Evolutionary conservation across 2,888 invertebrate genomes (phyloP).

Genomic region (Athalia cordata): DNA sequence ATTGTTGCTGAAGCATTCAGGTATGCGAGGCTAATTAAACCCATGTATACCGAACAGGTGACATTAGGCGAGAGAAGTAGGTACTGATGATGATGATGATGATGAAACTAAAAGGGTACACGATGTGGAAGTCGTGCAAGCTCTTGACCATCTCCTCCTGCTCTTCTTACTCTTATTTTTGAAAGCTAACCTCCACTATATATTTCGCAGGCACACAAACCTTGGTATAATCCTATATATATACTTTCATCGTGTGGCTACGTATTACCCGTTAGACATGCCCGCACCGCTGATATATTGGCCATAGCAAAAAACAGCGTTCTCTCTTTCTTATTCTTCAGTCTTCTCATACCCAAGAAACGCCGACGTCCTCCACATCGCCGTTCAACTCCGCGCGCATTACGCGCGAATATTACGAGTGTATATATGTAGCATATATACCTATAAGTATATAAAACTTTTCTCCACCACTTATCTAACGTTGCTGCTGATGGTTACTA

Average conservation of each 20-base stretch:
- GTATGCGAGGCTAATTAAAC: conserved; percentile 65
- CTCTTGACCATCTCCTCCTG: neutral
- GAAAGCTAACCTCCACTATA: no score
- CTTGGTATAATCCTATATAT: no score
- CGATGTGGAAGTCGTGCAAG: conserved; percentile 2
- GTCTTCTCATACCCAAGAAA: conserved; percentile 13
- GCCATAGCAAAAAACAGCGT: conserved; percentile 68
- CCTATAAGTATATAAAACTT: no score
- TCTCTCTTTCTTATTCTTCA: conserved; percentile 57
- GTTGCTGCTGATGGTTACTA: no score
- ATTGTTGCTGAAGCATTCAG: conserved; percentile 33
- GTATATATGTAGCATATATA: no score
- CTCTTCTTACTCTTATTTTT: no score
- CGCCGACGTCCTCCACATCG: neutral
- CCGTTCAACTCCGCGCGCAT: neutral
- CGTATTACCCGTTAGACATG: conserved; percentile 72
- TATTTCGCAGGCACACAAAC: no score
- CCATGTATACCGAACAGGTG: conserved; percentile 24
- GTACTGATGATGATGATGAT: neutral
- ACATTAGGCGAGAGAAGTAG: conserved; percentile 20
- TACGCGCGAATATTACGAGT: no score
- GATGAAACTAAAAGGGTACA: conserved; percentile 26
- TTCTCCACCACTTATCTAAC: no score
- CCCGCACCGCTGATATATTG: conserved; percentile 71
- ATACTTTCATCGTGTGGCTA: neutral